These are phyloP conservation scores for Ooceraea biroi DNA, from an alignment of 1,140 invertebrate species.

Conservation along the genomic window DNA sequence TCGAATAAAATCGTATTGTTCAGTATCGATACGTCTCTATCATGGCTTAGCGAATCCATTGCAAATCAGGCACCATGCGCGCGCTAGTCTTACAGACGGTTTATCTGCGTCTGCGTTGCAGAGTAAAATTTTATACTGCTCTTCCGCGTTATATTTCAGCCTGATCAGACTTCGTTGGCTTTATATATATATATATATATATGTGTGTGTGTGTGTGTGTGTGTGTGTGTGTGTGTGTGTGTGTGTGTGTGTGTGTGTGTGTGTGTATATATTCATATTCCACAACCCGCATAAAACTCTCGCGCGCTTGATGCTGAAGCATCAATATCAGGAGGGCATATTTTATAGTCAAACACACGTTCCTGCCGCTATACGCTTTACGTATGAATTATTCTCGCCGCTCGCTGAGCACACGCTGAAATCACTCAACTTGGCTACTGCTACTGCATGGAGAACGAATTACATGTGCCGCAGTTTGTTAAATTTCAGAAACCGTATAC, in stretches of 20 bases:
- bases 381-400: conserved; percentile 80
- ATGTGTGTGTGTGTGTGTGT: too few relatives aligned
- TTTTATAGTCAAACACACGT: conserved; percentile 66
- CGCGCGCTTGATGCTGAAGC: conserved; percentile 51
- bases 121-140: conserved; percentile 68
- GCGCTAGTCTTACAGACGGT: conserved; percentile 23
- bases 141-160: conserved; percentile 44
- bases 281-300: conserved; percentile 56
- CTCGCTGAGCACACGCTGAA: conserved; percentile 77
- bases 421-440: conserved; percentile 77
- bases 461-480: conserved; percentile 58
- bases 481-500: background rate
- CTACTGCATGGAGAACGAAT: conserved; percentile 59
- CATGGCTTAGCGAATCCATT: conserved; percentile 34
- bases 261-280: background rate
- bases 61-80: conserved; percentile 29
- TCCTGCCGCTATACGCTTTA: conserved; percentile 55
- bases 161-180: conserved; percentile 51
- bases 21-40: conserved; percentile 40
- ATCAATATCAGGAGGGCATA: conserved; percentile 69
- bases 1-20: conserved; percentile 37
- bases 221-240: too few relatives aligned
- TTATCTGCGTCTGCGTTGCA: conserved; percentile 36
- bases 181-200: background rate
- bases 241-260: too few relatives aligned